Evolutionary conservation across 2,888 invertebrate genomes (phyloP).

Genomic region (Macaria notata): DNA sequence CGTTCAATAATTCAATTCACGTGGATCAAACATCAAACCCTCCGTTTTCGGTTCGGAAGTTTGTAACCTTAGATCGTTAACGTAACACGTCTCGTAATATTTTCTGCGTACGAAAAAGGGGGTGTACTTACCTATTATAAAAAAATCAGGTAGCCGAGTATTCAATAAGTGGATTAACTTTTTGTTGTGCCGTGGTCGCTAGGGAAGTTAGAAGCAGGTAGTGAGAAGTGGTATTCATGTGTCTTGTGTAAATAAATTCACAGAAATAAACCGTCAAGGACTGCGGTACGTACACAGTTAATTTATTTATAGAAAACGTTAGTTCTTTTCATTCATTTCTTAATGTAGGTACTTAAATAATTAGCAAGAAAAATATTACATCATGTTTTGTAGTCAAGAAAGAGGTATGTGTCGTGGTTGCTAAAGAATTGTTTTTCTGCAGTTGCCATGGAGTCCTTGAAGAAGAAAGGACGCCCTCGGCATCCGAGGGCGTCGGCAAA

Average conservation of each 20-base stretch:
- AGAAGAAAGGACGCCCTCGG: slow-evolving; percentile 78
- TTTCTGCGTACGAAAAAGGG: background rate
- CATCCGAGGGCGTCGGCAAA: slow-evolving; percentile 86
- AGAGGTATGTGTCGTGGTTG: too few relatives aligned
- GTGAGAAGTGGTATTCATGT: slow-evolving; percentile 18
- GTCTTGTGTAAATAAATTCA: slow-evolving; percentile 11
- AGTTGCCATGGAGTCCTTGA: slow-evolving; percentile 75
- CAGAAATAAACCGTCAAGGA: slow-evolving; percentile 13
- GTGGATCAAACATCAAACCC: background rate
- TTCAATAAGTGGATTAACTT: slow-evolving; percentile 15
- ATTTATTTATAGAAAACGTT: slow-evolving; percentile 5
- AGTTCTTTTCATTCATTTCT: background rate
- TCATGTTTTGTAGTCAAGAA: too few relatives aligned
- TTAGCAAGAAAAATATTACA: too few relatives aligned
- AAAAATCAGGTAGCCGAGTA: slow-evolving; percentile 24
- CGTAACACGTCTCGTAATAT: too few relatives aligned
- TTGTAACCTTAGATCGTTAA: too few relatives aligned
- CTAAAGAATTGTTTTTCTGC: too few relatives aligned
- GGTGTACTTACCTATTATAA: slow-evolving; percentile 13
- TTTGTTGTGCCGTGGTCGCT: slow-evolving; percentile 7
- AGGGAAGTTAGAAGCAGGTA: slow-evolving; percentile 6
- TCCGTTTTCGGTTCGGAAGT: too few relatives aligned
- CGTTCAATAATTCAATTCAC: background rate
- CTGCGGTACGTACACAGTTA: slow-evolving; percentile 16
- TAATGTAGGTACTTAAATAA: too few relatives aligned